Base-by-base conservation (phyloP, 1,140 invertebrate species). In the Listronotus bonariensis region DNA sequence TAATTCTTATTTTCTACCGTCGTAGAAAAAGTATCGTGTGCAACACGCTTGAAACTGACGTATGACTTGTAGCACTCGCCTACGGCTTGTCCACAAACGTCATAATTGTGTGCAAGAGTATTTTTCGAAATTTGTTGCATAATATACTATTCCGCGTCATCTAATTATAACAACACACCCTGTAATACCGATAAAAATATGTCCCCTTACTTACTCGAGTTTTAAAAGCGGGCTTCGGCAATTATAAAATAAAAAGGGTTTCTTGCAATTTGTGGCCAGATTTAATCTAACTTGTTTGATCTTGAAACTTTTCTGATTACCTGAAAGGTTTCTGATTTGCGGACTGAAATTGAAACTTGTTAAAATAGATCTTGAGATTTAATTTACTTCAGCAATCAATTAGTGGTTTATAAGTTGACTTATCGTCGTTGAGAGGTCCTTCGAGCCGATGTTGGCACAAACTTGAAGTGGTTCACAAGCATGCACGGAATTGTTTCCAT, bases 301-400 rank as follows among this genome's bases (percentile, higher is more conserved):
- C 69, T 70, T 43, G 59, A 68, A 71, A 70, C 56, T 64, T 65
- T 51, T 48, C 42, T 57, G 66, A 70, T 72, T 71, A 72, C 71
- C 71, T 72, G 71, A 72, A 72, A 70, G 69, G 68, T 54, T 72
- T 72, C 68, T 56, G 57, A 68, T 72, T 71, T 55, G 54, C 36
- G 38, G 58, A 36, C 65, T 72, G 69, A 70, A 72, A 72, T 72
- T 72, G 71, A 72, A 71, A 68, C 71, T 71, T 61, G 55, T 63
- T 55, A 38, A 68, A 62, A 56, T 54, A 65, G 59, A 68, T 67
- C 64, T 71, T 48, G 63, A 61, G 67, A 66, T 62, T 62, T 62
- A 62, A 55, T 67, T 67, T 70, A 68, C 68, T 71, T 72, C 56
- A 36, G 68, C 57, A 72, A 70, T 70, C 67, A 70, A 72, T 72